A percentile compares a stretch with the other conserved stretches of the same genome.
phyloP scores from a whole-genome alignment of 2,797 vertebrate species.

The Holocentrus rufus region DNA sequence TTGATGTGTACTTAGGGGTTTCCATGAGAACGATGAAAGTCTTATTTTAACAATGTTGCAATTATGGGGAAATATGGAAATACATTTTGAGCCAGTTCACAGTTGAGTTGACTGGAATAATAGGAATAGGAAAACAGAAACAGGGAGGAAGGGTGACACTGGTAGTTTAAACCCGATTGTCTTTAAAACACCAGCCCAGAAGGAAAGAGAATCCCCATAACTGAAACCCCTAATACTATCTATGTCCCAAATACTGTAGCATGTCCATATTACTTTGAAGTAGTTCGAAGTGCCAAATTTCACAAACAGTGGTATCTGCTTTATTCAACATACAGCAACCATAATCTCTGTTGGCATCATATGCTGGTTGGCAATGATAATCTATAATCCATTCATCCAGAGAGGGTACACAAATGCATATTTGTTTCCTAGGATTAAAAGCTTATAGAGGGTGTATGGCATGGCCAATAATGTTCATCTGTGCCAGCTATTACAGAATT shows the following conservation, averaged over 20 bases:
- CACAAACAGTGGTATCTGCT: slow-evolving; percentile 74
- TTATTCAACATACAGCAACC: slow-evolving; percentile 76
- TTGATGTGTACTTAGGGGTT: slow-evolving; percentile 80
- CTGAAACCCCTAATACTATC: slow-evolving; percentile 65
- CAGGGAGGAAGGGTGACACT: slow-evolving; percentile 69
- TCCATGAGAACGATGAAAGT: slow-evolving; percentile 81
- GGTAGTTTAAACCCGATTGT: slow-evolving; percentile 74
- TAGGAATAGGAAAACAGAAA: slow-evolving; percentile 75
- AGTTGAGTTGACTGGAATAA: slow-evolving; percentile 80
- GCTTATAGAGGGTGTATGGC: slow-evolving; percentile 79
- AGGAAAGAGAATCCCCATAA: slow-evolving; percentile 60
- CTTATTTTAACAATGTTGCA: slow-evolving; percentile 81
- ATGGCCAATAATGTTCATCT: slow-evolving; percentile 78
- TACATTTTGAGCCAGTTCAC: slow-evolving; percentile 79
- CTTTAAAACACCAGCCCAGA: slow-evolving; percentile 69
- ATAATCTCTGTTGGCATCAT: slow-evolving; percentile 83
- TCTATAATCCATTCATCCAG: slow-evolving; percentile 83
- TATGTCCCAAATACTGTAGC: slow-evolving; percentile 65
- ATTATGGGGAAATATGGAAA: slow-evolving; percentile 81
- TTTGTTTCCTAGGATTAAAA: slow-evolving; percentile 86
- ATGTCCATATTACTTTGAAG: slow-evolving; percentile 72
- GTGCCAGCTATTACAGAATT: slow-evolving; percentile 74
- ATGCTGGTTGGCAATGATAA: slow-evolving; percentile 82
- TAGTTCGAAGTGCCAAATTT: slow-evolving; percentile 70
- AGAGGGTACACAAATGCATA: slow-evolving; percentile 82